Percentiles rank a stretch among this genome's conserved stretches.
phyloP scores from a whole-genome alignment of 2,888 invertebrate species.

The Lasioglossum figueresi region DNA sequence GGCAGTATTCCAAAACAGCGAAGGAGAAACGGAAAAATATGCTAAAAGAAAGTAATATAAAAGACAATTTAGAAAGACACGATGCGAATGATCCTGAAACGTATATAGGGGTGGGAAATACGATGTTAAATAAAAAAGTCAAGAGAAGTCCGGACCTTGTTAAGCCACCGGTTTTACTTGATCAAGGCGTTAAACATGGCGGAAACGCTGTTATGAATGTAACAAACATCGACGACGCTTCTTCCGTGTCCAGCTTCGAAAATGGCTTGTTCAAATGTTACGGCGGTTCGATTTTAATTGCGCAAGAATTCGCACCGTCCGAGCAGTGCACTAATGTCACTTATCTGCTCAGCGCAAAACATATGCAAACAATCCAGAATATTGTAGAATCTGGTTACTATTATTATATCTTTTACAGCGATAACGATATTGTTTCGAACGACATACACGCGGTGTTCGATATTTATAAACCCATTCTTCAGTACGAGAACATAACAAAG shows the following conservation, averaged over 20 bases:
- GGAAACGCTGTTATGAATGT: constrained; percentile 88
- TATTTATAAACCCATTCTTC: constrained; percentile 93
- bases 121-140: constrained; percentile 56
- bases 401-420: constrained; percentile 95
- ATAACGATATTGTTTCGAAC: constrained; percentile 92
- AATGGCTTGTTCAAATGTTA: constrained; percentile 91
- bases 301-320: constrained; percentile 89
- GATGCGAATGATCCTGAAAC: constrained; percentile 64
- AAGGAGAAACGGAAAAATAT: constrained; percentile 63
- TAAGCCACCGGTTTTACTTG: constrained; percentile 85
- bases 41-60: not conserved
- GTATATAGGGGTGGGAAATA: constrained; percentile 43
- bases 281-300: constrained; percentile 90
- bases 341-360: constrained; percentile 89
- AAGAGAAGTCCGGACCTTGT: constrained; percentile 71
- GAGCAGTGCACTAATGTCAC: constrained; percentile 88
- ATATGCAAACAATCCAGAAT: constrained; percentile 89
- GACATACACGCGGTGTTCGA: constrained; percentile 93
- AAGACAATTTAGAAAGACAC: constrained; percentile 6
- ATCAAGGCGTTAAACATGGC: constrained; percentile 91
- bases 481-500: constrained; percentile 89
- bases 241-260: constrained; percentile 93
- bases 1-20: constrained; percentile 55
- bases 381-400: constrained; percentile 92
- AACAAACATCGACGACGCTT: constrained; percentile 86